Evolutionary conservation across 2,888 invertebrate genomes (phyloP).

Genomic region (Cephus pygmeus): DNA sequence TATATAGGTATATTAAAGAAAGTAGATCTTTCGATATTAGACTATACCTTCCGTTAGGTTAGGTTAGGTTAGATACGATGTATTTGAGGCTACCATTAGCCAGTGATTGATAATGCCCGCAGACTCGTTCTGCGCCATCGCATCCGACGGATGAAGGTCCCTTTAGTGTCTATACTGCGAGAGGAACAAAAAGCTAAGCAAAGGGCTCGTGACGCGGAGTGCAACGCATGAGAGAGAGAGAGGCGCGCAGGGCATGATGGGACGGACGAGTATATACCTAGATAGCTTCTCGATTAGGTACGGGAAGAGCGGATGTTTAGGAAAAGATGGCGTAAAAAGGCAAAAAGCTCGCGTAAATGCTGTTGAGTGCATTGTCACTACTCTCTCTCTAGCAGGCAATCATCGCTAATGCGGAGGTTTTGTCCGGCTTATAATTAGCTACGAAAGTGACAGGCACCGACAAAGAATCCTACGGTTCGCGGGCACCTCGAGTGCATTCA

Average conservation of each 20-base stretch:
- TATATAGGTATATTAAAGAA: not conserved
- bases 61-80: constrained; percentile 38
- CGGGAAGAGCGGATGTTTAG: not conserved
- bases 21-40: not conserved
- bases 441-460: constrained; percentile 49
- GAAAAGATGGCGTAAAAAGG: constrained; percentile 33
- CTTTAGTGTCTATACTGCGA: constrained; percentile 13
- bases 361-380: constrained; percentile 33
- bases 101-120: constrained; percentile 57
- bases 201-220: not conserved
- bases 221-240: not conserved
- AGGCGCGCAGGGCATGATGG: constrained; percentile 22
- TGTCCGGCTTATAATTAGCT: constrained; percentile 54
- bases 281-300: not conserved
- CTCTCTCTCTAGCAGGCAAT: constrained; percentile 33
- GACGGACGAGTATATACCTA: not conserved
- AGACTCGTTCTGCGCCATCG: constrained; percentile 54
- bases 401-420: constrained; percentile 52
- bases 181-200: not conserved
- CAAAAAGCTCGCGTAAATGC: constrained; percentile 33
- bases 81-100: constrained; percentile 55
- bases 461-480: constrained; percentile 39
- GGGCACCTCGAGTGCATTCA: constrained; percentile 26
- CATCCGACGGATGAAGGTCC: constrained; percentile 48
- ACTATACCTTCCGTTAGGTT: not conserved